Evolutionary conservation across 2,888 invertebrate genomes (phyloP), one percentile per base, ranked within the genome.

Genomic region (Synanthedon formicaeformis): DNA sequence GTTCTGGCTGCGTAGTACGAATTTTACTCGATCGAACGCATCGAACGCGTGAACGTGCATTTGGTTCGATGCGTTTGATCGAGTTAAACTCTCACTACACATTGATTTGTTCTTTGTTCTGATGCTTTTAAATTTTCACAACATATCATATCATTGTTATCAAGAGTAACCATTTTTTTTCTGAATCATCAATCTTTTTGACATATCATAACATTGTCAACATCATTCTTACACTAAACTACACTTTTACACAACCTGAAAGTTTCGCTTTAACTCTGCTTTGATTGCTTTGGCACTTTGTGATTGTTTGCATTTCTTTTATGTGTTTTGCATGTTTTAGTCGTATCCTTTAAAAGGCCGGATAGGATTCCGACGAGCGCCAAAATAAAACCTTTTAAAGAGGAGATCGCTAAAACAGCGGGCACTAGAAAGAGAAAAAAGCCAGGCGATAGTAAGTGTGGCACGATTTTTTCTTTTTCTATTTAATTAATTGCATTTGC

Each of bases 331-430:
- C 69, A 72, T 81, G 77, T 80, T 86, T 88, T 90, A 93, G 93
- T 94, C 89, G 94, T 95, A 83, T 94, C 95, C 68, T 95, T 94
- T 91, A 95, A 94, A 91, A 93, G 93, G 79, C 89, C 90, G 64
- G 89, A 89, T 67, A 82, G 73, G 68, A 75, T 79, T 54, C 71
- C 66, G 13, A 62, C 73, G 54, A 75, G 71, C 59, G 67, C 65
- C 57, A 75, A 69, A 63, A 63, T 75, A 50, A 77, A 72, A 54
- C 72, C 76, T 14, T 73, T 71, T 56, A 71, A 60, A 58, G 76
- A 69, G 40, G 64, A 71, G 60, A 66, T 69, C 48, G 71, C 71
- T 51, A 80, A 65, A 62, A 65, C 65, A n/a, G 55, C 53, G 13
- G 54, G 51, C n/a, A 80, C 91, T 34, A 89, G 93, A 73, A 94